Evolutionary conservation across 2,797 vertebrate species (phyloP).

Genomic region (Propithecus perrieri): DNA sequence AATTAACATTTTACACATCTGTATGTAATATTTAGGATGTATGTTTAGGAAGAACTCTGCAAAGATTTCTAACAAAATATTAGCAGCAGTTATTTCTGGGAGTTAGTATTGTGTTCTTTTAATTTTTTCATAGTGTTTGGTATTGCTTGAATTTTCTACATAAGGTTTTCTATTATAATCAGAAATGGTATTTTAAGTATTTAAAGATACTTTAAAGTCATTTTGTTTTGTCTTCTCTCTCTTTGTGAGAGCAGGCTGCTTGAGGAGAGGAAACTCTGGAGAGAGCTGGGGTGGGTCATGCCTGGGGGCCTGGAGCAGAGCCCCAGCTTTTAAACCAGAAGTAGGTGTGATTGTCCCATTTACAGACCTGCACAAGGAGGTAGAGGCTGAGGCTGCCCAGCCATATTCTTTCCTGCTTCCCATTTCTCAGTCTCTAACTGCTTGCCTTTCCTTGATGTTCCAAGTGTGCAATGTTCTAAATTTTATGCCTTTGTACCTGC

Average conservation of each 20-base stretch:
- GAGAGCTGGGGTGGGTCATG: too few relatives aligned
- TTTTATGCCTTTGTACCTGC: not conserved
- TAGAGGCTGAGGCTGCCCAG: not conserved
- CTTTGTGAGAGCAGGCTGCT: not conserved
- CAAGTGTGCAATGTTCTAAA: not conserved
- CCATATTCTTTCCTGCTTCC: not conserved
- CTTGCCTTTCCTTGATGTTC: not conserved
- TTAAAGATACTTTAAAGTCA: not conserved
- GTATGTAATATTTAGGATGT: not conserved
- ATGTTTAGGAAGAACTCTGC: not conserved
- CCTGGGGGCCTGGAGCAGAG: not conserved
- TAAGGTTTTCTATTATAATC: not conserved
- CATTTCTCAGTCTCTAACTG: not conserved
- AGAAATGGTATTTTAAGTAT: not conserved
- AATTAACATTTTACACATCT: not conserved
- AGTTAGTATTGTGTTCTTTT: not conserved
- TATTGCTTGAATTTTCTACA: not conserved
- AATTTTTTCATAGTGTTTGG: not conserved
- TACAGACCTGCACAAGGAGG: not conserved
- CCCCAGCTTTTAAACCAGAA: not conserved
- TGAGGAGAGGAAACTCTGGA: not conserved
- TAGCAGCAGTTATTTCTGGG: not conserved
- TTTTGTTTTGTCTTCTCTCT: not conserved
- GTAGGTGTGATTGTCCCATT: not conserved
- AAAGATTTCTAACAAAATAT: slow-evolving; percentile 5